phyloP scores from a whole-genome alignment of 2,888 invertebrate genomes.

The Thereva nobilitata region DNA sequence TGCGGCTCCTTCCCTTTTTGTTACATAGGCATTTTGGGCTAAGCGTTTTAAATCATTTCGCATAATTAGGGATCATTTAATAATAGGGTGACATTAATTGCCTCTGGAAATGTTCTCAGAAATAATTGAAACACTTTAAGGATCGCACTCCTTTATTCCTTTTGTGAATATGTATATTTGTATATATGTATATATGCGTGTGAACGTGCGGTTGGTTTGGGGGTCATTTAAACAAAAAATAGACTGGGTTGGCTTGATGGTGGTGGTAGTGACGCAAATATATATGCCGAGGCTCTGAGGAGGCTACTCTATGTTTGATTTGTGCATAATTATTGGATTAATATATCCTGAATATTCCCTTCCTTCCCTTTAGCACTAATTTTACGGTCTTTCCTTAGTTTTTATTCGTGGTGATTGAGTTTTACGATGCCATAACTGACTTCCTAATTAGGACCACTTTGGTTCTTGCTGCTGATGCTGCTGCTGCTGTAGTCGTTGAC shows the following conservation, averaged over 20 bases:
- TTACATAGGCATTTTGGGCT: slow-evolving; percentile 11
- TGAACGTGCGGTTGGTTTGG: background rate
- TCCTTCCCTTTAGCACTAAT: background rate
- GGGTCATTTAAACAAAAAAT: no score
- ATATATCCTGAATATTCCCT: background rate
- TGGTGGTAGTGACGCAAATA: no score
- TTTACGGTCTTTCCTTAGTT: background rate
- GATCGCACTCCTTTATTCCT: background rate
- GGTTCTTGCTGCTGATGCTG: no score
- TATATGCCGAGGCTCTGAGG: no score
- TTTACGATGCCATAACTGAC: slow-evolving; percentile 16
- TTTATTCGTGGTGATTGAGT: background rate
- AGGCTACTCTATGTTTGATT: no score
- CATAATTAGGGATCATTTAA: slow-evolving; percentile 59
- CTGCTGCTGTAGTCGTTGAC: no score
- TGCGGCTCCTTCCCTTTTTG: slow-evolving; percentile 16
- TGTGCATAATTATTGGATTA: no score
- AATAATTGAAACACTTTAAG: slow-evolving; percentile 28
- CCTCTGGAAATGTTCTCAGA: slow-evolving; percentile 44
- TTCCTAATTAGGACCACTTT: background rate
- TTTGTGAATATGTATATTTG: slow-evolving; percentile 4
- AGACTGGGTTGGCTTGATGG: no score
- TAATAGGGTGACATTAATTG: slow-evolving; percentile 60
- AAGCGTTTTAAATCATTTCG: slow-evolving; percentile 55
- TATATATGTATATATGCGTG: slow-evolving; percentile 5